Percentiles rank a stretch among this genome's conserved stretches.
phyloP scores from a whole-genome alignment of 1,140 invertebrate genomes.

The Dendrolimus kikuchii region DNA sequence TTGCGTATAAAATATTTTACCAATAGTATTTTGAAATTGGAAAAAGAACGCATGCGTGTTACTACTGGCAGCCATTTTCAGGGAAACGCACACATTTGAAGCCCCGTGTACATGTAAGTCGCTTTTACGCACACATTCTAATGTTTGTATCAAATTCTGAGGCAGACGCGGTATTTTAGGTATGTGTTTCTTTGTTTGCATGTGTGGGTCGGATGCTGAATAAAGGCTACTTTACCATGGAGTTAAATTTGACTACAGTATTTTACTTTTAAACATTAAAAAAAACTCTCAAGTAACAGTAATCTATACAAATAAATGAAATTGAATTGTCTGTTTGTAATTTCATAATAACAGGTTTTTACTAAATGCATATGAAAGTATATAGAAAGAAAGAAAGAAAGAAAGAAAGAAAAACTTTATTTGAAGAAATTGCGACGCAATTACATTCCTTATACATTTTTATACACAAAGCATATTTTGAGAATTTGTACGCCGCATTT shows the following conservation, averaged over 20 bases:
- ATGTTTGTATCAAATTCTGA: conserved; percentile 21
- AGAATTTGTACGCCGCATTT: no score
- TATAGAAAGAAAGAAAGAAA: no score
- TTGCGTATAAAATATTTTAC: neutral
- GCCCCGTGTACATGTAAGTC: neutral
- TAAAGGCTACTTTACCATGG: conserved; percentile 22
- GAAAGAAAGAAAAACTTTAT: no score
- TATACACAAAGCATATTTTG: no score
- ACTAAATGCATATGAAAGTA: no score
- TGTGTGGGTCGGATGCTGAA: conserved; percentile 31
- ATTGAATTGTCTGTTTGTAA: no score
- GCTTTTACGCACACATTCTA: conserved; percentile 8
- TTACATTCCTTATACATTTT: no score
- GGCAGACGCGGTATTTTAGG: conserved; percentile 9
- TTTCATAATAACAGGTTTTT: no score
- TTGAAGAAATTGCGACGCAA: no score
- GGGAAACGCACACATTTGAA: conserved; percentile 21
- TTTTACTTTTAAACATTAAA: no score
- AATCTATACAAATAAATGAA: no score
- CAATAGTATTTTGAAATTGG: neutral
- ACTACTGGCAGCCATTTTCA: conserved; percentile 34
- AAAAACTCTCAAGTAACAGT: no score
- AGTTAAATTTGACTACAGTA: neutral
- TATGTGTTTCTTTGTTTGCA: conserved; percentile 13
- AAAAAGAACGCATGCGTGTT: conserved; percentile 22